These are phyloP conservation scores for Peribatodes rhomboidaria DNA, from an alignment of 2,888 invertebrate species.

Conservation along the genomic window DNA sequence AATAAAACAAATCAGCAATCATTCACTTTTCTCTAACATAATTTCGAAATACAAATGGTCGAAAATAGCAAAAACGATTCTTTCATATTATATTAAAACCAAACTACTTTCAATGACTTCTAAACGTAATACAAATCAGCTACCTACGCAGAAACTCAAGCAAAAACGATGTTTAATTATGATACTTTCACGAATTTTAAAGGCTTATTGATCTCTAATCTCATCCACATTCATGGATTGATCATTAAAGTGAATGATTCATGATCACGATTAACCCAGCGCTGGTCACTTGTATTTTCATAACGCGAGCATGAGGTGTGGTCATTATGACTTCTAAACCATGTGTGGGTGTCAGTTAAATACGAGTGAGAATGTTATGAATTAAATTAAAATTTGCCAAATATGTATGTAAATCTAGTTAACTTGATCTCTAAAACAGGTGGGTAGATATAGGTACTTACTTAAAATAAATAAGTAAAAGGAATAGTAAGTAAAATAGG, in stretches of 20 bases:
- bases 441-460: no score
- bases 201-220: conserved; percentile 24
- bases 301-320: neutral
- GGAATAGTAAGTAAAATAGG: no score
- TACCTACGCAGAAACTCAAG: conserved; percentile 26
- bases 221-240: conserved; percentile 28
- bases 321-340: conserved; percentile 9
- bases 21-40: no score
- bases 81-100: neutral
- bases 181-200: conserved; percentile 33
- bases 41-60: no score
- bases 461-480: no score
- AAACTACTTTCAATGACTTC: neutral
- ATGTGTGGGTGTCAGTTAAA: neutral
- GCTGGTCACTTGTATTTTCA: conserved; percentile 9
- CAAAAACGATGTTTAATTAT: conserved; percentile 22
- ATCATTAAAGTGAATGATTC: conserved; percentile 39
- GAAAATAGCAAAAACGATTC: neutral
- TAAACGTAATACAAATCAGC: conserved; percentile 6
- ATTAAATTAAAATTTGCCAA: conserved; percentile 3
- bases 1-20: no score
- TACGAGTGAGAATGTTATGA: neutral
- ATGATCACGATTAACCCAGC: conserved; percentile 19
- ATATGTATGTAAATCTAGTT: no score
- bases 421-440: no score